These are phyloP conservation scores for Parazoanthus atlanticus DNA, from an alignment of 92 coral and sea anemone species.

Conservation along the genomic window DNA sequence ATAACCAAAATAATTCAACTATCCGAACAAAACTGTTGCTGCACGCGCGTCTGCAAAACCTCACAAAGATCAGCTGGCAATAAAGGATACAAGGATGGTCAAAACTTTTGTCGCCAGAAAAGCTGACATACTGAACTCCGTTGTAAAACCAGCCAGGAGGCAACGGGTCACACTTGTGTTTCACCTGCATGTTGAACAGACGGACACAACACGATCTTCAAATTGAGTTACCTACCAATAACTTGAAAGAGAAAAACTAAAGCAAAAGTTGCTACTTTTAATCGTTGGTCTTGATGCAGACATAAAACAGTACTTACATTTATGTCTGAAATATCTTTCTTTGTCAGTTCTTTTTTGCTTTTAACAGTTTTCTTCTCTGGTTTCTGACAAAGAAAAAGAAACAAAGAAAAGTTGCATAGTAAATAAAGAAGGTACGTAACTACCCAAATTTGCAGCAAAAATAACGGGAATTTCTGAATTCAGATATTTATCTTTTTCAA, in stretches of 20 bases:
- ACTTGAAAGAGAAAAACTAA: neutral
- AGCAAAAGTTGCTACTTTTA: neutral
- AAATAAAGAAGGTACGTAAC: no score
- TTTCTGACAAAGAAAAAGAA: slow-evolving; percentile 45
- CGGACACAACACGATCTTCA: neutral
- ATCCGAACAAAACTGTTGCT: neutral
- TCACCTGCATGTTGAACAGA: slow-evolving; percentile 42
- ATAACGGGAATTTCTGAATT: neutral
- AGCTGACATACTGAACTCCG: slow-evolving; percentile 77
- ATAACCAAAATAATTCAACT: neutral
- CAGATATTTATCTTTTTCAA: neutral
- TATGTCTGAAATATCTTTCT: slow-evolving; percentile 65
- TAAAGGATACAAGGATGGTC: slow-evolving; percentile 90
- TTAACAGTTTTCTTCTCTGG: slow-evolving; percentile 69
- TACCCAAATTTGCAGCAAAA: neutral
- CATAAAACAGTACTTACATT: slow-evolving; percentile 51
- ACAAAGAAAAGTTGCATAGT: neutral
- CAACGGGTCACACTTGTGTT: slow-evolving; percentile 77
- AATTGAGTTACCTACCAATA: neutral
- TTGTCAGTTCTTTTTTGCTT: slow-evolving; percentile 61
- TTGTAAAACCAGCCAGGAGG: slow-evolving; percentile 92
- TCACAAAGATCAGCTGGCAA: neutral
- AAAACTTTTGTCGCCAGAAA: slow-evolving; percentile 75
- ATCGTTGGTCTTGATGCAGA: neutral
- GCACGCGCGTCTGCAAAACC: neutral